A percentile compares a stretch with the other conserved stretches of the same genome.
phyloP scores from a whole-genome alignment of 2,797 vertebrate genomes.

The Pteronotus mesoamericanus region DNA sequence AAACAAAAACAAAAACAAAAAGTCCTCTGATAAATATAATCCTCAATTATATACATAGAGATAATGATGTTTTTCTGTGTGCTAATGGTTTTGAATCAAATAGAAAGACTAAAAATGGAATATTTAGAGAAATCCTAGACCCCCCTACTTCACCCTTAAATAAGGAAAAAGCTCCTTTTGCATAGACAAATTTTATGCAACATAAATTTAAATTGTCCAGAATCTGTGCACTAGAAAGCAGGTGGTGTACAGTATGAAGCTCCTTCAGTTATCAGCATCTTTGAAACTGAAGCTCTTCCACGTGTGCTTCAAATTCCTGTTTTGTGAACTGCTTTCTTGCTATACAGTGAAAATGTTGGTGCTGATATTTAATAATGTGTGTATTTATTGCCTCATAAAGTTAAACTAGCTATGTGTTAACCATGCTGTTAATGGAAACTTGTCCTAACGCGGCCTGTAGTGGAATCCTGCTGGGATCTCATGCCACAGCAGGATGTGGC shows the following conservation, averaged over 20 bases:
- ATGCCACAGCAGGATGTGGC: slow-evolving; percentile 4
- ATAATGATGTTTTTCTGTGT: background rate
- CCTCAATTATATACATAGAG: background rate
- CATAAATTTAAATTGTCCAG: slow-evolving; percentile 24
- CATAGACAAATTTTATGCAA: slow-evolving; percentile 26
- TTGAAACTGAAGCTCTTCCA: slow-evolving; percentile 30
- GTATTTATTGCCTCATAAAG: slow-evolving; percentile 74
- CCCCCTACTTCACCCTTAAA: background rate
- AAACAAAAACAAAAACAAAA: background rate
- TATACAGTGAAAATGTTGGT: slow-evolving; percentile 48
- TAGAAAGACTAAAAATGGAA: slow-evolving; percentile 15
- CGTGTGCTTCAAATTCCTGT: background rate
- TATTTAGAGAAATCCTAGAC: background rate
- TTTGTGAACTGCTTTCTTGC: slow-evolving; percentile 51
- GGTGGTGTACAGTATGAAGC: background rate
- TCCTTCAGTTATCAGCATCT: slow-evolving; percentile 11
- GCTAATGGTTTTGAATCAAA: background rate
- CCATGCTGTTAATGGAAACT: slow-evolving; percentile 46
- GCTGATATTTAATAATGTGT: slow-evolving; percentile 43
- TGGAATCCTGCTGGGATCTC: slow-evolving; percentile 50
- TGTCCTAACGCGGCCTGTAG: slow-evolving; percentile 67
- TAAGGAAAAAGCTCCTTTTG: slow-evolving; percentile 35
- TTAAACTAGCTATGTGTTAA: slow-evolving; percentile 66
- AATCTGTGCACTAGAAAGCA: slow-evolving; percentile 39
- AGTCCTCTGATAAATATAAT: background rate